These are phyloP conservation scores for Equus quagga DNA, from an alignment of 2,113 vertebrate genomes.

Conservation along the genomic window DNA sequence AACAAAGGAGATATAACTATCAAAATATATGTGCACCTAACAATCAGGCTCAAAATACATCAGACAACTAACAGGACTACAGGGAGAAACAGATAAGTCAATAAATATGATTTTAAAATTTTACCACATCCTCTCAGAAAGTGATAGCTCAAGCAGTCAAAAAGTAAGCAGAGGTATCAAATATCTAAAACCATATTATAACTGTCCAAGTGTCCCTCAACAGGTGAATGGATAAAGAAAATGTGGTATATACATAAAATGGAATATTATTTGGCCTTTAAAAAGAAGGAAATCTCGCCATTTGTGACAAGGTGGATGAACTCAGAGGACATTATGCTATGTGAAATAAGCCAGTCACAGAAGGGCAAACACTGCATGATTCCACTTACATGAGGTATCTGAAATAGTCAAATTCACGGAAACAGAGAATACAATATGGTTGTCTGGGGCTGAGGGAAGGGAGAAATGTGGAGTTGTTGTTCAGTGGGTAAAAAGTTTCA, in stretches of 20 bases:
- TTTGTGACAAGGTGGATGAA: neutral
- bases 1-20: neutral
- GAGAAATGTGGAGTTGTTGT: neutral
- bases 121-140: neutral
- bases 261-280: neutral
- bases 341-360: neutral
- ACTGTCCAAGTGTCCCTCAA: neutral
- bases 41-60: neutral
- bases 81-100: neutral
- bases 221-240: neutral
- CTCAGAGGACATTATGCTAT: neutral
- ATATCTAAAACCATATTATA: neutral
- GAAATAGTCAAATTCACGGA: neutral
- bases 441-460: neutral
- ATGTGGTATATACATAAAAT: neutral
- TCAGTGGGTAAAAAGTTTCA: neutral
- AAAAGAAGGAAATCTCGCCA: neutral
- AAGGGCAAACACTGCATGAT: neutral
- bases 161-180: neutral
- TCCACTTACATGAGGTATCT: neutral
- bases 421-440: neutral
- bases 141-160: neutral
- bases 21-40: neutral
- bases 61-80: neutral
- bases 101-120: neutral